Base-by-base conservation (phyloP, 2,888 invertebrate genomes). In the Clepsis dumicolana region DNA sequence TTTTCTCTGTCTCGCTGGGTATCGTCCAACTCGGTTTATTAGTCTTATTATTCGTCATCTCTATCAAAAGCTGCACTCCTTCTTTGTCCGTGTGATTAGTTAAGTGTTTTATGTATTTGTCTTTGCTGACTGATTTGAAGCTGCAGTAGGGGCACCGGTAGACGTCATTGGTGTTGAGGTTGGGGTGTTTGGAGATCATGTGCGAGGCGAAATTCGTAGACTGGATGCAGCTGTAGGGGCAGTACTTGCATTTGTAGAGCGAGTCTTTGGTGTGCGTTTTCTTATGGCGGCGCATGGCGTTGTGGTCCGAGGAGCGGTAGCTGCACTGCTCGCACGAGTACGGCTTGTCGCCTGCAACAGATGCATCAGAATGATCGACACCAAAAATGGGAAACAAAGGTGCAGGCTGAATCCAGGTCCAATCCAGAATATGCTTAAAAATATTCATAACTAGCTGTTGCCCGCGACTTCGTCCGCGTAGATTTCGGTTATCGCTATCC, bases 161-260 rank as follows among this genome's bases (percentile, higher is more conserved):
- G 75, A 97, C 88, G 16, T 96, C 93, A 10, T 94, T 93, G 29
- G 95, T 93, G 67, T 95, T 95, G 70, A 95, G 84, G 27, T 95
- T 95, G 0, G 97, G 97, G 86, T 98, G 98, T 80, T 96, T 96
- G 64, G 95, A 96, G 76, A 96, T 95, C 81, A 98, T 93, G 82
- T 98, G 98, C 21, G 95, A 93, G 77, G 97, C 96, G 84, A 96
- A 97, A 0, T 96, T 95, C 5, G 96, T 96, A 65, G 97, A 96
- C 84, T 97, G 97, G 74, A 98, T 97, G 76, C 96, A 96, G 12
- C 95, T 95, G 85, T 97, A 98, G 0, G 96, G 94, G 80, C 98
- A 98, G 80, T 96, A 95, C 54, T 95, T 95, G 81, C 98, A 98
- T 74, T 95, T 95, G 87, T 98, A 98, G 0, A 95, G 95, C 76